Evolutionary conservation across 37 sponge, comb jelly and placozoan species (phyloP).

Genomic region (Geodia barretti): DNA sequence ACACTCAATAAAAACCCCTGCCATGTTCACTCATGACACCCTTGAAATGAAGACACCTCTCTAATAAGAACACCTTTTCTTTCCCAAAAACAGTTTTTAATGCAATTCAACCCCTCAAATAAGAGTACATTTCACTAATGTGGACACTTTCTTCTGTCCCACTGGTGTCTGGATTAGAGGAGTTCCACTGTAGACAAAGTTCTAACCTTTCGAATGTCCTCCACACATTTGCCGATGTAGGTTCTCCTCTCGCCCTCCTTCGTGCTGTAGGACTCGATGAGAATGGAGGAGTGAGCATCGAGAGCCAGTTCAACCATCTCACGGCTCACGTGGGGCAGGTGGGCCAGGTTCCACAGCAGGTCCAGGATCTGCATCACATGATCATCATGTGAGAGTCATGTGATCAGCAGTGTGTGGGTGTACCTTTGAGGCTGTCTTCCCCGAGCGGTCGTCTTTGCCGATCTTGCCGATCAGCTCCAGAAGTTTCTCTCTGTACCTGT

Average conservation of each 20-base stretch:
- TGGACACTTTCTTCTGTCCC: no score
- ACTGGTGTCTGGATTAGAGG: no score
- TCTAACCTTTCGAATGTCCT: conserved; percentile 79
- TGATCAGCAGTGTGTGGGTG: background rate
- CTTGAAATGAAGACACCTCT: no score
- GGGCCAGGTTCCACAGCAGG: conserved; percentile 84
- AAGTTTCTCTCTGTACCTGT: conserved; percentile 76
- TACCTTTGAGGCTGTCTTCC: conserved; percentile 85
- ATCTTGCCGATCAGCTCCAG: conserved; percentile 82
- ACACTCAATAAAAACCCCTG: background rate
- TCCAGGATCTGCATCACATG: conserved; percentile 64
- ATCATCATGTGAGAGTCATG: background rate
- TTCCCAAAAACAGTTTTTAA: no score
- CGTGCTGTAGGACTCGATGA: conserved; percentile 76
- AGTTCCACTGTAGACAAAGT: no score
- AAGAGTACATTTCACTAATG: no score
- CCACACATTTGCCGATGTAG: conserved; percentile 82
- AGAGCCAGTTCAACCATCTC: conserved; percentile 90
- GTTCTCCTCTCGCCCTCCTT: conserved; percentile 65
- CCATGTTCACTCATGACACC: background rate
- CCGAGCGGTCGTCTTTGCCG: conserved; percentile 80
- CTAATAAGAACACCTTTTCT: no score
- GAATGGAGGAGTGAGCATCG: conserved; percentile 75
- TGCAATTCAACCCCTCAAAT: no score
- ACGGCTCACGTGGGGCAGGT: conserved; percentile 68